phyloP scores from a whole-genome alignment of 2,888 invertebrate species.

The Aphidoletes aphidimyza region DNA sequence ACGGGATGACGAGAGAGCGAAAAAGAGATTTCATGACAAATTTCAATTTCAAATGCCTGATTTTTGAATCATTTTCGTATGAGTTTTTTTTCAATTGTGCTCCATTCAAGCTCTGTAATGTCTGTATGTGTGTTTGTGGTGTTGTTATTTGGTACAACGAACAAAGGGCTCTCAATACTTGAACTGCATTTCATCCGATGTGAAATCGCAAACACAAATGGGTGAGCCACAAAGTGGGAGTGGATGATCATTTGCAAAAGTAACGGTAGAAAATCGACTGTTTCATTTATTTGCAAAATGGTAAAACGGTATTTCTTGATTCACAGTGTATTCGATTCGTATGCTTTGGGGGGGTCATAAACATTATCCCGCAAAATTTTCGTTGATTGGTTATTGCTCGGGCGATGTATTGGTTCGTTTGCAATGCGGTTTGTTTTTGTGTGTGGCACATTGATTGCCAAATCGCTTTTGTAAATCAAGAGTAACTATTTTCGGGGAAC shows the following conservation, averaged over 20 bases:
- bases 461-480: not conserved
- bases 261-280: not conserved
- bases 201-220: not conserved
- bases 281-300: slow-evolving; percentile 18
- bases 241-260: slow-evolving; percentile 41
- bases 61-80: not conserved
- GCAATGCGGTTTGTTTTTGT: not conserved
- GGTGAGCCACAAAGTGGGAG: not conserved
- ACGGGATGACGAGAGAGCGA: not conserved
- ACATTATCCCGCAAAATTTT: not conserved
- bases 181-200: slow-evolving; percentile 8
- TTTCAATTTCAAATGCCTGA: slow-evolving; percentile 42
- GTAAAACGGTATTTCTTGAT: not conserved
- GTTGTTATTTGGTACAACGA: not conserved
- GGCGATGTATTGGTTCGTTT: not conserved
- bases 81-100: not conserved
- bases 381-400: slow-evolving; percentile 41
- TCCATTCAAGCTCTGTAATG: not conserved
- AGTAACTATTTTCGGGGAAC: not conserved
- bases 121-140: not conserved
- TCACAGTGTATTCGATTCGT: not conserved
- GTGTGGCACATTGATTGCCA: not conserved
- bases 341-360: not conserved
- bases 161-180: slow-evolving; percentile 1
- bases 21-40: slow-evolving; percentile 39